Percentiles rank a stretch among this genome's conserved stretches.
Conservation (phyloP, 1,140 invertebrate genomes). For the Hestina assimilis region DNA sequence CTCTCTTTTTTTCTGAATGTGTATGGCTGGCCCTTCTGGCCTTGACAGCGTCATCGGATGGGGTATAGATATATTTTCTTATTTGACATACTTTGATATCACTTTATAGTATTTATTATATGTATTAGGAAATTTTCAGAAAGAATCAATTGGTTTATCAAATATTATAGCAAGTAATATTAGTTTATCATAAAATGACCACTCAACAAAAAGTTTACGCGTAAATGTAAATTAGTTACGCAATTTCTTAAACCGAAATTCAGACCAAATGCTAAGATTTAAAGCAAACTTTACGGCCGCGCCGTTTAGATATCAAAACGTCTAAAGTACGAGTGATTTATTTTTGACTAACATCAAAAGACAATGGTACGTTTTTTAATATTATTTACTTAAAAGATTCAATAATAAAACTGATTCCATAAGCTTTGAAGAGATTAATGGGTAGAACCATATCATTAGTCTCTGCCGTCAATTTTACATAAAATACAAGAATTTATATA, state of each 20-base stretch:
- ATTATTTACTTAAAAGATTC: constrained; percentile 10
- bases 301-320: constrained; percentile 15
- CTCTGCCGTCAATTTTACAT: neutral
- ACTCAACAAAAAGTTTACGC: too few relatives aligned
- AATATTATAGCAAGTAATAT: neutral
- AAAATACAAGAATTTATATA: neutral
- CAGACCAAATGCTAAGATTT: constrained; percentile 19
- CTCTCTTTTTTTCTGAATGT: too few relatives aligned
- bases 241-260: constrained; percentile 11
- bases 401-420: neutral
- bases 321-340: constrained; percentile 21
- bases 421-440: neutral
- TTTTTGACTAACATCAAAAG: constrained; percentile 26
- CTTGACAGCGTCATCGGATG: too few relatives aligned
- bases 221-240: constrained; percentile 16
- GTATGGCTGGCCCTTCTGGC: too few relatives aligned
- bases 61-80: too few relatives aligned
- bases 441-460: neutral
- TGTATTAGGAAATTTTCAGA: too few relatives aligned
- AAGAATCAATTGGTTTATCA: too few relatives aligned
- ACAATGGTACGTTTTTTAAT: constrained; percentile 18
- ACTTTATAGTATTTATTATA: too few relatives aligned
- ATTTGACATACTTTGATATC: too few relatives aligned
- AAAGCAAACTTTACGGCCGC: constrained; percentile 10
- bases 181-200: neutral